These are phyloP conservation scores for Graptemys geographica DNA, from an alignment of 2,797 vertebrate species.

Conservation along the genomic window DNA sequence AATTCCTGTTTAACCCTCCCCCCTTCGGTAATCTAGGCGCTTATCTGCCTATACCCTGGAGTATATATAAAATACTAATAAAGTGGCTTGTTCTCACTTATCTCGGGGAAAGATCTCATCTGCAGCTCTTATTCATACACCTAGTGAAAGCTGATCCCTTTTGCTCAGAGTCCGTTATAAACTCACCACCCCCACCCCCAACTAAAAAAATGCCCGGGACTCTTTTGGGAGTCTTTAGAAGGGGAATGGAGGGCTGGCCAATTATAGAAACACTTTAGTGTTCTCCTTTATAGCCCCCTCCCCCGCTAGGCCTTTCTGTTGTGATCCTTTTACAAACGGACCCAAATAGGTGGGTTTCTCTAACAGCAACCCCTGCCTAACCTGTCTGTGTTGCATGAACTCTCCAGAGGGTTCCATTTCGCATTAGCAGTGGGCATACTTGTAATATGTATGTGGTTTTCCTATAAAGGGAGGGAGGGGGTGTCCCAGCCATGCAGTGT, in stretches of 20 bases:
- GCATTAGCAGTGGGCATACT: neutral
- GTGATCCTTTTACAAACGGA: neutral
- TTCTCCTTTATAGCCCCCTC: neutral
- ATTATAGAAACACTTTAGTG: neutral
- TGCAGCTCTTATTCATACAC: neutral
- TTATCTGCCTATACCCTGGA: constrained; percentile 25
- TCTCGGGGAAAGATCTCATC: constrained; percentile 17
- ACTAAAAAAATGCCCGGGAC: neutral
- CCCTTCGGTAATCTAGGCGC: neutral
- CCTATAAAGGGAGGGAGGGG: no score
- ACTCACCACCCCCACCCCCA: neutral
- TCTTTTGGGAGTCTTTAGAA: neutral
- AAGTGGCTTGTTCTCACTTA: constrained; percentile 33
- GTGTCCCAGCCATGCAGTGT: neutral
- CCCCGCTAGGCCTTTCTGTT: neutral
- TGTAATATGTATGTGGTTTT: neutral
- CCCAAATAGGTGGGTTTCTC: neutral
- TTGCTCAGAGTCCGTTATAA: no score
- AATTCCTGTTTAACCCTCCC: neutral
- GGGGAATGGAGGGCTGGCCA: neutral
- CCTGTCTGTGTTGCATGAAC: neutral
- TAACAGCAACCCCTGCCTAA: neutral
- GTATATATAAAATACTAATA: constrained; percentile 41
- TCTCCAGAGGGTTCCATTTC: neutral
- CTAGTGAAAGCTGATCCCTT: neutral